Evolutionary conservation across 2,888 invertebrate species (phyloP), one percentile per base, ranked within the genome.

Genomic region (Macrophya annulata): DNA sequence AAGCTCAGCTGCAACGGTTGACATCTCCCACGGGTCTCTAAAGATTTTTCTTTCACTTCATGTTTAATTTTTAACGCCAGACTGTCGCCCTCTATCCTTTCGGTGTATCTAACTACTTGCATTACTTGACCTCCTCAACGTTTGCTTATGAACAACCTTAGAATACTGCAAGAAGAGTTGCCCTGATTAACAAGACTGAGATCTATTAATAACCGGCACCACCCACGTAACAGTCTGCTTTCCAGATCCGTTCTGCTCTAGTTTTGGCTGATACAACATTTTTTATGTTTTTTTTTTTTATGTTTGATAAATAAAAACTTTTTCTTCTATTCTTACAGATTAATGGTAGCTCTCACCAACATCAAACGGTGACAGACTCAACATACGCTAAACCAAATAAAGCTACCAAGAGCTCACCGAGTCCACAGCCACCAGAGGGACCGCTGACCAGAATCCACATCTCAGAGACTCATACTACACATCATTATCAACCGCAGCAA

Each of bases 301-400:
- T 31, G 9, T 81, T 43, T 21, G 1, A 31, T 81, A 40, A 12
- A 43, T 21, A 12, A 5, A 17, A 43, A 31, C 43, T 62, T 40
- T 45, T 68, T 43, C 55, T 0, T 45, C 72, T 68, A 86, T 84
- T 87, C 85, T 93, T 93, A 43, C 94, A 96, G 96, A 95, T 96
- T 88, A 96, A 95, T 92, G 95, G 95, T 91, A 94, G 95, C 87
- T 94, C 94, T 86, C 95, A 95, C 89, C 96, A 96, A 90, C 95
- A 95, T 88, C 96, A 96, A 90, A 95, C 96, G 89, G 95, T 96
- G 87, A 95, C 95, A 88, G 96, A 96, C 90, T 95, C 95, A 71
- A 95, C 95, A 84, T 96, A 96, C 96, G 96, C 96, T 88, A 96
- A 96, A 90, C 95, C 96, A 81, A 95, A 95, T 92, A 95, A 95